phyloP scores from a whole-genome alignment of 2,113 vertebrate genomes.

The Macquaria australasica region DNA sequence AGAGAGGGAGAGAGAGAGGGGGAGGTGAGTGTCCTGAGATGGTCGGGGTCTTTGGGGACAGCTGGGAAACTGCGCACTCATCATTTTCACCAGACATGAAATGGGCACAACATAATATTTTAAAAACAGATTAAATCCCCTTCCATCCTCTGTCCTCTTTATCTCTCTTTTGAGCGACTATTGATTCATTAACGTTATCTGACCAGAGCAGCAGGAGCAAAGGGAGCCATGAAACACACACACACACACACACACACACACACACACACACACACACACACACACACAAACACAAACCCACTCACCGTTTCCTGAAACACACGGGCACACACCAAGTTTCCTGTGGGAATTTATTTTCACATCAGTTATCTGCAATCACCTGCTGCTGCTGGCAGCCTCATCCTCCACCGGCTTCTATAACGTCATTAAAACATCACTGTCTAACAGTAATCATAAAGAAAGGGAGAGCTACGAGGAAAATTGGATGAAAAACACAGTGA shows the following conservation, averaged over 20 bases:
- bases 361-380: constrained; percentile 53
- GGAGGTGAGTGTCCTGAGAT: neutral
- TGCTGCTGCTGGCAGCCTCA: constrained; percentile 45
- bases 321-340: constrained; percentile 48
- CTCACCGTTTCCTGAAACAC: constrained; percentile 62
- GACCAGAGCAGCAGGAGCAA: constrained; percentile 60
- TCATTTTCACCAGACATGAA: constrained; percentile 66
- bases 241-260: constrained; percentile 4
- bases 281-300: constrained; percentile 19
- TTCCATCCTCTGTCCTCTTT: constrained; percentile 37
- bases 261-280: constrained; percentile 20
- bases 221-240: constrained; percentile 40
- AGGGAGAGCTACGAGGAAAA: neutral
- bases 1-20: too few relatives aligned
- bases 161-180: constrained; percentile 44
- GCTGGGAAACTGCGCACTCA: constrained; percentile 63
- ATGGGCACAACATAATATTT: constrained; percentile 71
- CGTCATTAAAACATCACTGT: constrained; percentile 10
- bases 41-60: constrained; percentile 36
- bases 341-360: constrained; percentile 66
- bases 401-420: constrained; percentile 11
- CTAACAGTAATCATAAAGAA: neutral
- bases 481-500: neutral
- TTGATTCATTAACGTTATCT: constrained; percentile 76
- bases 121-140: constrained; percentile 70